Conservation (phyloP, 2,888 invertebrate genomes). For the Neoaliturus tenellus region DNA sequence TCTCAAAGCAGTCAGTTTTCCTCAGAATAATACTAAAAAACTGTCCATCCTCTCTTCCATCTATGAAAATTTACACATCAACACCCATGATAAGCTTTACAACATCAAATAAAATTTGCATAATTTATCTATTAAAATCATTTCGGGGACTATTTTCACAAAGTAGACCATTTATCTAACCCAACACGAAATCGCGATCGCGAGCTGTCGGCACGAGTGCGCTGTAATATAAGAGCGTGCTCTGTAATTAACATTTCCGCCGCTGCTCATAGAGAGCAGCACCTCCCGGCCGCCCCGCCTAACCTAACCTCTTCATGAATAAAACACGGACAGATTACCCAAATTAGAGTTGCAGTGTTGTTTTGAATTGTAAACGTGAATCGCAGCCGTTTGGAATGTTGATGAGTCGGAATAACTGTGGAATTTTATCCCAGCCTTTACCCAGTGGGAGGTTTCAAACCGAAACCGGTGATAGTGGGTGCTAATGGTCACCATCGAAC, state of each 20-base stretch:
- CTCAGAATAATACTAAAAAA: too few relatives aligned
- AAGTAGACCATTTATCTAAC: not conserved
- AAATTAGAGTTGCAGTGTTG: constrained; percentile 48
- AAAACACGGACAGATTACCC: constrained; percentile 31
- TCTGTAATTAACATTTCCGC: constrained; percentile 31
- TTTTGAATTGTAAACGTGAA: constrained; percentile 47
- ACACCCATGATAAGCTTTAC: too few relatives aligned
- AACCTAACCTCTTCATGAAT: constrained; percentile 47
- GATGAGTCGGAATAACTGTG: constrained; percentile 9
- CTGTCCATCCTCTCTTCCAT: too few relatives aligned
- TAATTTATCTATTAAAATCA: not conserved
- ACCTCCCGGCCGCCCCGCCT: constrained; percentile 31
- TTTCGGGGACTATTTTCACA: not conserved
- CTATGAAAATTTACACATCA: too few relatives aligned
- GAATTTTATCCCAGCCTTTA: not conserved
- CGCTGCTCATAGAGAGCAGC: constrained; percentile 41
- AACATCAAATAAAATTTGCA: not conserved
- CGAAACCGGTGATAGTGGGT: too few relatives aligned
- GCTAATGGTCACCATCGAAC: too few relatives aligned
- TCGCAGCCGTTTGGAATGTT: constrained; percentile 31
- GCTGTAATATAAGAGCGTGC: constrained; percentile 16
- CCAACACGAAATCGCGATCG: not conserved
- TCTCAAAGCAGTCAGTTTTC: too few relatives aligned
- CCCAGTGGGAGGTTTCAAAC: too few relatives aligned
- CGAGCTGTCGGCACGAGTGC: not conserved